Conservation (phyloP, 2,113 vertebrate species). For the Sylvietta virens region DNA sequence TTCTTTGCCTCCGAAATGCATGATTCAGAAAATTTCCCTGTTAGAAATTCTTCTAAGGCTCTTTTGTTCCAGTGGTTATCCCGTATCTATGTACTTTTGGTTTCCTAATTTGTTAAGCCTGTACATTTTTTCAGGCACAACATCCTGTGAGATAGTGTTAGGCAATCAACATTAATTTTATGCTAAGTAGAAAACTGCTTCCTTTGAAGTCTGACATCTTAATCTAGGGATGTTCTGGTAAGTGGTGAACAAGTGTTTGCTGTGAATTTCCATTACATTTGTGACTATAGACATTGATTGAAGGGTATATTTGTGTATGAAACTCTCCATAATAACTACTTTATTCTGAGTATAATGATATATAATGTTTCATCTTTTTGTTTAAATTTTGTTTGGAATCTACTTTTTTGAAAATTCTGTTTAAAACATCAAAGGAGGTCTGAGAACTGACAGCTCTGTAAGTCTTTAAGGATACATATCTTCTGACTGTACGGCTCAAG, state of each 20-base stretch:
- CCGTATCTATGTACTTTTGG: not conserved
- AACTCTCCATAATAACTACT: not conserved
- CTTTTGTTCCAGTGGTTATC: not conserved
- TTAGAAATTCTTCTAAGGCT: not conserved
- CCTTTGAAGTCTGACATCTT: not conserved
- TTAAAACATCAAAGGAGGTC: not conserved
- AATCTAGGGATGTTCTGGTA: not conserved
- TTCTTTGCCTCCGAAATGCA: not conserved
- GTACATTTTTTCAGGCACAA: not conserved
- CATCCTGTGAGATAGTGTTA: not conserved
- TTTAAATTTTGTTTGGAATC: not conserved
- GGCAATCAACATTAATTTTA: not conserved
- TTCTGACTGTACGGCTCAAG: not conserved
- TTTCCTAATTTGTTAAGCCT: not conserved
- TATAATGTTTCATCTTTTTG: not conserved
- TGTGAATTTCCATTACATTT: not conserved
- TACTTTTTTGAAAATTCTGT: not conserved
- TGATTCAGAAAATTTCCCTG: not conserved
- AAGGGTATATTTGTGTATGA: not conserved
- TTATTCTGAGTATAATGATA: not conserved
- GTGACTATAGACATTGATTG: not conserved
- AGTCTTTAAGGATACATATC: not conserved
- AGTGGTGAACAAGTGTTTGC: not conserved
- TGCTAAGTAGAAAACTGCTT: not conserved
- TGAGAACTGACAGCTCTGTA: not conserved